Percentiles rank a stretch among this genome's conserved stretches.
phyloP scores from a whole-genome alignment of 2,797 vertebrate species.

The Coluber constrictor region DNA sequence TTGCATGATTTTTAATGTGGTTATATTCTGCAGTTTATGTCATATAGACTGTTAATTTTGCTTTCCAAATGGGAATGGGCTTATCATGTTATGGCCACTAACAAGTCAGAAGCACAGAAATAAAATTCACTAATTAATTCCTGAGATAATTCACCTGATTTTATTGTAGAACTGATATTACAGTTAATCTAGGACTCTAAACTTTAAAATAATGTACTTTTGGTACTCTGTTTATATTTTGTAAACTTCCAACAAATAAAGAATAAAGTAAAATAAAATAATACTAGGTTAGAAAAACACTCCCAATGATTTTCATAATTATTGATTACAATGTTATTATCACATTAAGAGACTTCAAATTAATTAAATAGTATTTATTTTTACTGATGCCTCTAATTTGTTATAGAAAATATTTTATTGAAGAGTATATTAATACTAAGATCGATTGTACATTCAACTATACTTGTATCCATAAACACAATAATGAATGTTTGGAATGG shows the following conservation, averaged over 20 bases:
- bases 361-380: background rate
- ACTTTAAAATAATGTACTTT: background rate
- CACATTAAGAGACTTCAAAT: background rate
- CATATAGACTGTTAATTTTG: background rate
- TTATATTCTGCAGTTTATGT: background rate
- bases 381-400: background rate
- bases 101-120: background rate
- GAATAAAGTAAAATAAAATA: background rate
- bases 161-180: slow-evolving; percentile 26
- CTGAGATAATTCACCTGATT: slow-evolving; percentile 11
- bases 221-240: background rate
- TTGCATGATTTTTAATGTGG: background rate
- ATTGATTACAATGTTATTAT: background rate
- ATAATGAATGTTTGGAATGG: background rate
- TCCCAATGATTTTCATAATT: background rate
- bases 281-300: background rate
- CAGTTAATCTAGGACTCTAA: background rate
- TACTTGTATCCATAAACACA: background rate
- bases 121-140: background rate
- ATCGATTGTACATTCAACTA: background rate
- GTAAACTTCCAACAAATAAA: background rate
- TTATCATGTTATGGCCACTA: rapidly evolving
- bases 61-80: background rate
- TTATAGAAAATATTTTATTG: background rate
- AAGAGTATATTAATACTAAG: background rate